Evolutionary conservation across 2,888 invertebrate genomes (phyloP).

Genomic region (Melinopterus prodromus): DNA sequence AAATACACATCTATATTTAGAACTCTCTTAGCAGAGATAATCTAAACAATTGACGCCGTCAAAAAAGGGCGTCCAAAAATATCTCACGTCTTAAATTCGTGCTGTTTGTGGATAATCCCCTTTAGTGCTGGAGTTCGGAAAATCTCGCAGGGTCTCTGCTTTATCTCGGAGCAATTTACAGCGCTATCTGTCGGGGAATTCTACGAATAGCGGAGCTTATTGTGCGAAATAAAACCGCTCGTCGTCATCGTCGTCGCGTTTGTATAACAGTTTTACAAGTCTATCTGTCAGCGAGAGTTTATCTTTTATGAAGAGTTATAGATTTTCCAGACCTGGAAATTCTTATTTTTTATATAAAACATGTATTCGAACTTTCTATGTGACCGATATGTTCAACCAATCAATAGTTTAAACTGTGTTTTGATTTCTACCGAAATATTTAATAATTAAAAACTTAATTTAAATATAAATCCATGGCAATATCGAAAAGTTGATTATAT

Average conservation of each 20-base stretch:
- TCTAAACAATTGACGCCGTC: not conserved
- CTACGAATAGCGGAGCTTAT: not conserved
- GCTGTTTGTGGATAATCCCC: not conserved
- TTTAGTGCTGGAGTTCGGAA: not conserved
- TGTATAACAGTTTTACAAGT: not conserved
- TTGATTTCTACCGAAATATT: too few relatives aligned
- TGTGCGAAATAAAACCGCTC: not conserved
- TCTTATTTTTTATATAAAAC: too few relatives aligned
- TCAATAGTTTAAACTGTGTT: too few relatives aligned
- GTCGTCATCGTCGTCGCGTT: not conserved
- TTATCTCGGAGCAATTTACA: not conserved
- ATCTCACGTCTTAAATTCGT: not conserved
- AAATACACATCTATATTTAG: too few relatives aligned
- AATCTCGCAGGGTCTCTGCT: not conserved
- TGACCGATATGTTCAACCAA: too few relatives aligned
- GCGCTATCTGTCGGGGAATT: not conserved
- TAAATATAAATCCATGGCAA: too few relatives aligned
- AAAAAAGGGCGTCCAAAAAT: not conserved
- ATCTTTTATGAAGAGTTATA: not conserved
- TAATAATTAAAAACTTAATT: too few relatives aligned
- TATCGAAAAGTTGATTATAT: too few relatives aligned
- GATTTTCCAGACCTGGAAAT: too few relatives aligned
- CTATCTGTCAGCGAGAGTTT: not conserved
- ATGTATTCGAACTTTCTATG: too few relatives aligned
- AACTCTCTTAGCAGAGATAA: not conserved